Evolutionary conservation across 2,113 vertebrate genomes (phyloP), one percentile per base, ranked within the genome.

Genomic region (Hemichromis elongatus): DNA sequence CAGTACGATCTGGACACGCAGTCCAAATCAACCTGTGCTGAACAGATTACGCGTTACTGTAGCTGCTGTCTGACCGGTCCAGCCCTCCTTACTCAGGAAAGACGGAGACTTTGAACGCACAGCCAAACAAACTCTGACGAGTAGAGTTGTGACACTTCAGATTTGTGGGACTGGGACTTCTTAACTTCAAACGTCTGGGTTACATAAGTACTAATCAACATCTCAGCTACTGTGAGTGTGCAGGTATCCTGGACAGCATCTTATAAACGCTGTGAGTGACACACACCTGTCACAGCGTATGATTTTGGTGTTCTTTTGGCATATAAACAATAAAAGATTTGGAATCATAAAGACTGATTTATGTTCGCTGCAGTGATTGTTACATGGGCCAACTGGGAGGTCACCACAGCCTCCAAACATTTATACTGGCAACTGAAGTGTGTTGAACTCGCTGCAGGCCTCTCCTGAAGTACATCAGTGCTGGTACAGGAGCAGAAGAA

Each of bases 71-170:
- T 59, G 14, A 18, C 8, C 28, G 6, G 16, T 10, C 28, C 28
- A 19, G 61, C 35, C 21, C 61, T 40, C 19, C 19, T 5, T 37
- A 21, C 19, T 0, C 0, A 33, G 33, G 8, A 66, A 66, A 37
- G 33, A 21, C 9, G 1, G 11, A 1, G 61, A 66, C 0, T 63
- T 63, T 37, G 19, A 63, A 63, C 1, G 61, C 61, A 66, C 2
- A 66, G 61, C 2, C 0, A 66, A 66, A 37, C 10, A 37, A 66
- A 8, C 1, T 0, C 9, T 0, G 19, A 37, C 1, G 1, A 66
- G 33, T 37, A 4, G 2, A 66, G 63, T 40, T 24, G n/a, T 24
- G n/a, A 68, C 7, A 9, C 12, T 68, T 68, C 35, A 24, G 63
- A 68, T 68, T 13, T 68, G 35, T 68, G 35, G 56, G 28, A 59